Conservation (phyloP, 2,888 invertebrate species). For the Spilosoma lubricipeda region DNA sequence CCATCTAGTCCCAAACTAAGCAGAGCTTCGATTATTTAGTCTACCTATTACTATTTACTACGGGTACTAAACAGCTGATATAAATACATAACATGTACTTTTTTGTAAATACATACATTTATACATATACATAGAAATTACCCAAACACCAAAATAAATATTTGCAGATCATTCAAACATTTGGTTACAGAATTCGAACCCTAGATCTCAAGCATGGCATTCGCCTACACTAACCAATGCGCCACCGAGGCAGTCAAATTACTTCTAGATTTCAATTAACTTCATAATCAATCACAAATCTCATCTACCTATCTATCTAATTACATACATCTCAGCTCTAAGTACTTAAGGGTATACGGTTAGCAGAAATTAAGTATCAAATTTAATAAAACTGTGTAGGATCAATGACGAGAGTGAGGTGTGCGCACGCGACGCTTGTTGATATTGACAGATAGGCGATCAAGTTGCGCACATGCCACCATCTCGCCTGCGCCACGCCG, state of each 20-base stretch:
- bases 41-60: too few species aligned
- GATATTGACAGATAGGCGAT: constrained; percentile 76
- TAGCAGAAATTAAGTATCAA: not conserved
- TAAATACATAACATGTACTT: too few species aligned
- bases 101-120: too few species aligned
- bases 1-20: not conserved
- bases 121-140: too few species aligned
- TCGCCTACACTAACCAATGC: too few species aligned
- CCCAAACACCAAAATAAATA: too few species aligned
- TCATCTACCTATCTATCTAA: not conserved
- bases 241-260: not conserved
- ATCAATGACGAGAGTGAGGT: constrained; percentile 31
- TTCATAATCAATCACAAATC: too few species aligned
- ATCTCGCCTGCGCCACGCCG: constrained; percentile 71
- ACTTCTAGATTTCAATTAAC: not conserved
- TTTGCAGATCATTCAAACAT: too few species aligned
- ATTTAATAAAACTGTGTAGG: not conserved
- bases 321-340: not conserved
- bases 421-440: constrained; percentile 51
- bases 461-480: constrained; percentile 69
- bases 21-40: too few species aligned
- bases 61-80: too few species aligned
- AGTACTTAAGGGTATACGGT: not conserved
- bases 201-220: too few species aligned
- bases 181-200: too few species aligned